A percentile compares a stretch with the other conserved stretches of the same genome.
phyloP scores from a whole-genome alignment of 2,888 invertebrate genomes.

The Lycophotia porphyrea region DNA sequence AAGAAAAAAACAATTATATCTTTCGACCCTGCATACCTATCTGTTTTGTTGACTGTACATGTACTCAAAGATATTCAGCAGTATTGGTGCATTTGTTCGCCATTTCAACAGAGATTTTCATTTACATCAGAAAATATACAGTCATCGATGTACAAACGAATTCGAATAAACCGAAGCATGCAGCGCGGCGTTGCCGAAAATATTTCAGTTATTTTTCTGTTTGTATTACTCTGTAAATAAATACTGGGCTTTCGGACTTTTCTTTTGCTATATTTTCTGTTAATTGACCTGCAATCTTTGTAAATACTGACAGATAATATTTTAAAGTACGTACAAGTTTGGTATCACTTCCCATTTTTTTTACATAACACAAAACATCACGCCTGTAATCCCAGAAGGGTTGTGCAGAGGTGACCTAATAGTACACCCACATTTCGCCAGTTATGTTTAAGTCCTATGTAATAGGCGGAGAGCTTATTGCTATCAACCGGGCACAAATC shows the following conservation, averaged over 20 bases:
- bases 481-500: too few species aligned
- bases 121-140: slow-evolving; percentile 58
- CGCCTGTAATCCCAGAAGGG: too few species aligned
- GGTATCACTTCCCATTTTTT: too few species aligned
- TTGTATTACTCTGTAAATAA: slow-evolving; percentile 41
- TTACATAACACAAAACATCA: background rate
- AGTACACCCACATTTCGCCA: too few species aligned
- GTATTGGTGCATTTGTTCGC: slow-evolving; percentile 19
- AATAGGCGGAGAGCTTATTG: too few species aligned
- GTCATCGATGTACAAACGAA: slow-evolving; percentile 47
- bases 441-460: too few species aligned
- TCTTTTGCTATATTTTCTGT: background rate
- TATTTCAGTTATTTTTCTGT: slow-evolving; percentile 56
- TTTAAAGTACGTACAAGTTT: background rate
- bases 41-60: too few species aligned
- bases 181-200: slow-evolving; percentile 22
- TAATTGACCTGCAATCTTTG: background rate
- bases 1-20: too few species aligned
- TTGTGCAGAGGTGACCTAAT: too few species aligned
- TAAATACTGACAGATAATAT: background rate
- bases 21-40: too few species aligned
- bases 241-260: background rate
- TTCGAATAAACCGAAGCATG: slow-evolving; percentile 52
- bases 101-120: slow-evolving; percentile 40
- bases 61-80: slow-evolving; percentile 28